These are phyloP conservation scores for Leptinotarsa peninsularis DNA, from an alignment of 2,888 invertebrate species.

Conservation along the genomic window DNA sequence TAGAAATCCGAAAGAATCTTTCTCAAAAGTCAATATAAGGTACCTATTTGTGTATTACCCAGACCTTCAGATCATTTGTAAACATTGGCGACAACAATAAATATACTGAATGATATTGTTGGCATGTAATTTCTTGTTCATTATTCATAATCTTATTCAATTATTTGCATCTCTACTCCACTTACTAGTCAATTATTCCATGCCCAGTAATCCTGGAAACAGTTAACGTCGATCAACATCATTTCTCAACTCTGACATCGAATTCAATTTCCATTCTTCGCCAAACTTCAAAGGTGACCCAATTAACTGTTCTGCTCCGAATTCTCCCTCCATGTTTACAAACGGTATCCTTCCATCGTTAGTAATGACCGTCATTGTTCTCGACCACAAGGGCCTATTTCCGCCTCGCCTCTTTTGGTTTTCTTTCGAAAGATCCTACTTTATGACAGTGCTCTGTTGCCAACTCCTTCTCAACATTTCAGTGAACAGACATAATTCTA, in stretches of 20 bases:
- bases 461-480: neutral
- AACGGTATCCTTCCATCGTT: slow-evolving; percentile 13
- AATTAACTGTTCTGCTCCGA: slow-evolving; percentile 13
- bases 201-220: neutral
- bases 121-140: too few relatives aligned
- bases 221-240: neutral
- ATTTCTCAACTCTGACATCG: neutral
- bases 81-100: too few relatives aligned
- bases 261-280: slow-evolving; percentile 7
- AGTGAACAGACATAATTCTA: too few relatives aligned
- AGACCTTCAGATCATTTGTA: too few relatives aligned
- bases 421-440: neutral
- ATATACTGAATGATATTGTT: too few relatives aligned
- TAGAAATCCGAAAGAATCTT: too few relatives aligned
- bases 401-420: slow-evolving; percentile 7
- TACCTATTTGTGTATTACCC: too few relatives aligned
- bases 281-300: slow-evolving; percentile 14
- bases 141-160: too few relatives aligned
- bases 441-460: neutral
- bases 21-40: too few relatives aligned
- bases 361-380: slow-evolving; percentile 26
- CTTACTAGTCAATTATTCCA: neutral
- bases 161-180: too few relatives aligned
- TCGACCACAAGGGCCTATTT: slow-evolving; percentile 23
- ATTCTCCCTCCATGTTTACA: slow-evolving; percentile 22